Evolutionary conservation across 1,140 invertebrate species (phyloP).

Genomic region (Cryptotermes secundus): DNA sequence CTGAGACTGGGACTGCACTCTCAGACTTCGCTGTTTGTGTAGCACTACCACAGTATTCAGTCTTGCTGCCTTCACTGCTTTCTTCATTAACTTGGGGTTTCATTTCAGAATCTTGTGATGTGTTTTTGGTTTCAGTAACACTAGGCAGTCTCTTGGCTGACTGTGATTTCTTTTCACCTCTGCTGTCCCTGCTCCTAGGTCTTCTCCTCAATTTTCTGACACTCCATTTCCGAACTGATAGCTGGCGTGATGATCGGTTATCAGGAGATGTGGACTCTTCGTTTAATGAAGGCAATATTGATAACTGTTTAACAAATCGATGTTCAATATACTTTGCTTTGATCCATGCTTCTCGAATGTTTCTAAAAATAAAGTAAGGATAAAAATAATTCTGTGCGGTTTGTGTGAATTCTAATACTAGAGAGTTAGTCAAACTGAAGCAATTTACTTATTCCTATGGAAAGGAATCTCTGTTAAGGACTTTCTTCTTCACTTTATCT

Average conservation of each 20-base stretch:
- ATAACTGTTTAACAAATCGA: slow-evolving; percentile 56
- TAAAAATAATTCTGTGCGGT: neutral
- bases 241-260: slow-evolving; percentile 37
- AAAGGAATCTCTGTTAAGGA: neutral
- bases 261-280: slow-evolving; percentile 42
- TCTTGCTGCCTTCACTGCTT: neutral
- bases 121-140: slow-evolving; percentile 15
- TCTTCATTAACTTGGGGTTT: neutral
- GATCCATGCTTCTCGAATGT: slow-evolving; percentile 73
- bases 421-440: no score
- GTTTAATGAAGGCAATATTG: slow-evolving; percentile 35
- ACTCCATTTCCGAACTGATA: slow-evolving; percentile 61
- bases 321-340: slow-evolving; percentile 74
- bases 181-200: slow-evolving; percentile 50
- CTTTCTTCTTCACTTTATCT: no score
- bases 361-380: slow-evolving; percentile 46
- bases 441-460: neutral
- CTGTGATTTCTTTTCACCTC: slow-evolving; percentile 29
- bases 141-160: neutral
- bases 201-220: slow-evolving; percentile 62
- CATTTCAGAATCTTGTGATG: neutral
- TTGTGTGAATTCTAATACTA: no score
- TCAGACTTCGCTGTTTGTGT: neutral
- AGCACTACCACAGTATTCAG: neutral
- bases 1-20: neutral